Base-by-base conservation (phyloP, 2,888 invertebrate genomes). In the Drosophila niveifrons region DNA sequence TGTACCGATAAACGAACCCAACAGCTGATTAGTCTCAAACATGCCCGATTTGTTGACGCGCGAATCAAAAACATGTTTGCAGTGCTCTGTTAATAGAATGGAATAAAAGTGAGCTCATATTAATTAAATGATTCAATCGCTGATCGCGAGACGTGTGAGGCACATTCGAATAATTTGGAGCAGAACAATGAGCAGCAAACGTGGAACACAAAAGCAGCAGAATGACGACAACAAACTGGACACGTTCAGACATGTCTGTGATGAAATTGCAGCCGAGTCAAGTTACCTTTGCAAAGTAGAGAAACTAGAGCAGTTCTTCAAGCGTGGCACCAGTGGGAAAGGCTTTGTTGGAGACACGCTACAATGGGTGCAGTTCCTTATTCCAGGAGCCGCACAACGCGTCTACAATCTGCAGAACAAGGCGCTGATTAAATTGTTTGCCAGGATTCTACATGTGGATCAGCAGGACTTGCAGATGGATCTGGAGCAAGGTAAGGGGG, bases 371-470 rank as follows among this genome's bases (percentile, higher is more conserved):
- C 96, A 96, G 85, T 92, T 98, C 75, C 92, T 98, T 18, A 93
- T 98, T 55, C 98, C 98, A 0, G 96, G 95, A 50, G 96, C 96
- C 28, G 94, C 95, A 11, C 97, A 97, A 91, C 93, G 97, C 69
- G 95, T 98, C 34, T 99, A 98, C 91, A 98, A 98, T 93, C 93
- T 99, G 52, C 97, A 98, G 93, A 97, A 96, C 90, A 98, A 98
- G 91, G 98, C 98, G 90, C 93, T 99, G 58, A 93, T 98, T 0
- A 98, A 98, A 92, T 92, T 98, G 47, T 98, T 98, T 91, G 95
- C 97, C 48, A 94, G 95, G 92, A 95, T 98, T 67, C 96, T 98
- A 78, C 92, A 93, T 2, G 94, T 94, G 0, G 95, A 95, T 91
- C 95, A 95, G 70, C 95, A 96, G 79, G 95, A 95, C 48, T 98